These are phyloP conservation scores for Coptotermes formosanus DNA, from an alignment of 1,140 invertebrate species.

Conservation along the genomic window DNA sequence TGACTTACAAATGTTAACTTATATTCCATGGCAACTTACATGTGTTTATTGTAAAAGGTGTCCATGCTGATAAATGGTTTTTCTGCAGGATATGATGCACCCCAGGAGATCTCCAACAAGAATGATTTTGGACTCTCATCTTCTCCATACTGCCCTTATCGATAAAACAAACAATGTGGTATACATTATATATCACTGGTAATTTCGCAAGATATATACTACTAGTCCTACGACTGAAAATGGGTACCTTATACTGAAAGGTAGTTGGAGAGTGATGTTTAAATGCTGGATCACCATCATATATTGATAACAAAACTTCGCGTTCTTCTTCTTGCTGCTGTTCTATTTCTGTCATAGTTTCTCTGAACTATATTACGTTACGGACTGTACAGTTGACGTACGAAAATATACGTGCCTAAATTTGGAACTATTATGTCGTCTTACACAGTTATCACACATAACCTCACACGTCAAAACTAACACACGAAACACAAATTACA, in stretches of 20 bases:
- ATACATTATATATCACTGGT: not conserved
- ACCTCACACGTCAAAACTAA: not conserved
- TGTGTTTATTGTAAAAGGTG: constrained; percentile 90
- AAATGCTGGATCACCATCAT: constrained; percentile 87
- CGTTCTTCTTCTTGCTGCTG: constrained; percentile 83
- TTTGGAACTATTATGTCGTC: not conserved
- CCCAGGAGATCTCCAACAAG: constrained; percentile 85
- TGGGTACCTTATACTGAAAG: constrained; percentile 86
- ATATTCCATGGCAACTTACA: constrained; percentile 64
- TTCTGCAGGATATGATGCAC: constrained; percentile 78
- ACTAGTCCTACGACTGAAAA: not conserved
- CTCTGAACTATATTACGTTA: not conserved
- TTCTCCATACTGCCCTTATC: constrained; percentile 70
- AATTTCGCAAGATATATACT: not conserved
- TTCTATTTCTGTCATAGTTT: not conserved
- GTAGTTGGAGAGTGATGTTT: constrained; percentile 73
- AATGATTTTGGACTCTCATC: constrained; percentile 79
- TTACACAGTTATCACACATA: not conserved
- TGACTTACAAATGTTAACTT: constrained; percentile 9
- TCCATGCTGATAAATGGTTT: constrained; percentile 82
- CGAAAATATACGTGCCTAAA: not conserved
- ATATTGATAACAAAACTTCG: constrained; percentile 89
- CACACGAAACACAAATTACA: too few relatives aligned
- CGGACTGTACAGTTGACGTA: not conserved
- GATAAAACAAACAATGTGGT: not conserved